Evolutionary conservation across 2,888 invertebrate species (phyloP).

Genomic region (Drosophila lutescens): DNA sequence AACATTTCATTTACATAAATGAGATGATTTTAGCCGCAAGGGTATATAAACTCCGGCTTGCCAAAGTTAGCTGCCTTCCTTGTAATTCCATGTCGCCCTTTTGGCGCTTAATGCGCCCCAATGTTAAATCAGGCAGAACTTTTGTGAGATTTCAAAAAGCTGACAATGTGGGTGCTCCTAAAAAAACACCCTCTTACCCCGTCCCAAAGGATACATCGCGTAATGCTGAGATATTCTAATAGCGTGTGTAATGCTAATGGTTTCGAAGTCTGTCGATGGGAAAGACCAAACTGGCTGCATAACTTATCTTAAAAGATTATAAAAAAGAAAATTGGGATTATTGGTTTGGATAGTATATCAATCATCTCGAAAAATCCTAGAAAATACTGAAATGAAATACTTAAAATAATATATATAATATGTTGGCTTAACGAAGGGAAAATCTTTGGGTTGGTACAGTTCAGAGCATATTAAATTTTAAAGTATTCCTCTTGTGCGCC

Average conservation of each 20-base stretch:
- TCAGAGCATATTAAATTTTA: slow-evolving; percentile 4
- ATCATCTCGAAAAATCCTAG: no score
- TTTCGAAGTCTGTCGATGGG: slow-evolving; percentile 21
- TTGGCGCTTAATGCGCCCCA: slow-evolving; percentile 39
- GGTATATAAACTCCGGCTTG: no score
- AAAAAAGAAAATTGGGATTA: not conserved
- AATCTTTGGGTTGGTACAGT: no score
- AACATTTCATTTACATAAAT: no score
- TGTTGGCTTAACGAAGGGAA: no score
- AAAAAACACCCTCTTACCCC: not conserved
- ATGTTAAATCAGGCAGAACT: slow-evolving; percentile 75
- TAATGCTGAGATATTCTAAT: slow-evolving; percentile 76
- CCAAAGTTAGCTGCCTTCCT: no score
- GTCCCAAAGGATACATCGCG: slow-evolving; percentile 31
- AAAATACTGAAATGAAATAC: no score
- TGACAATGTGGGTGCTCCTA: slow-evolving; percentile 43
- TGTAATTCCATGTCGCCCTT: slow-evolving; percentile 37
- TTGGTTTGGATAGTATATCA: no score
- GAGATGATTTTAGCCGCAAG: no score
- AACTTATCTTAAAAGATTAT: not conserved
- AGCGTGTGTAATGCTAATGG: slow-evolving; percentile 78
- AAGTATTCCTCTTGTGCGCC: slow-evolving; percentile 7
- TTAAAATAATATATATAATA: no score
- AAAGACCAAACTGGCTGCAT: not conserved
- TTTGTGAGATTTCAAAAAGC: slow-evolving; percentile 70